Base-by-base conservation (phyloP, 64 coral and sea anemone species). In the Dendronephthya gigantea region DNA sequence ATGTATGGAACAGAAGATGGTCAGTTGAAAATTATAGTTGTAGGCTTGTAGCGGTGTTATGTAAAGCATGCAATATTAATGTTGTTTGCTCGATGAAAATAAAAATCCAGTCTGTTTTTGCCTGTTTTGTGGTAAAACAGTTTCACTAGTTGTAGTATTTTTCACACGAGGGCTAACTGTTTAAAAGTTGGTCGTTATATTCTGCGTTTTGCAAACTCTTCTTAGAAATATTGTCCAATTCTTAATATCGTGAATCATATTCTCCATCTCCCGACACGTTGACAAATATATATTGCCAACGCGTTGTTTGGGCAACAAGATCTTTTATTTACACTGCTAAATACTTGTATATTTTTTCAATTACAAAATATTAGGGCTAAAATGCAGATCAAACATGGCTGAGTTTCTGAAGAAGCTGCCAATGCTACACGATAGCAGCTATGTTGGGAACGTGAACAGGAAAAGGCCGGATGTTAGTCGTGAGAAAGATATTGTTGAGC, bases 1-100 rank as follows among this genome's bases (percentile, higher is more conserved):
- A 97, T 97, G 94, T 88, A 93, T 65, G 93, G 93, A 40, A 97
- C 86, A 22, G 86, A 89, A 59, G 48, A 48, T 81, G 91, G 91
- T 92, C 58, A 68, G 66, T 59, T 14, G 13, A 58, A 50, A 50
- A 50, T 17, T 17, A 50, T 50, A 10, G 48, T 8, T 50, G 48
- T 8, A 50, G 48, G 17, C 48, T 50, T 10, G 8, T 62, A n/a
- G 17, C 4, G 3, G 16, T 27, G 7, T 62, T n/a, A n/a, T n/a
- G n/a, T n/a, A n/a, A n/a, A n/a, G 17, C 55, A 27, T 62, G 7
- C 19, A 5, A 62, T 19, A 62, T 22, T 62, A 1, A 62, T n/a
- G 1, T 7, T 29, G 9, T 28, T 14, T 29, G 2, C 12, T 3
- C 15, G 14, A 34, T 79, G 14, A n/a, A n/a, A 66, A 17, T 22